Conservation (phyloP, 2,888 invertebrate species). For the Agriopis leucophaearia region DNA sequence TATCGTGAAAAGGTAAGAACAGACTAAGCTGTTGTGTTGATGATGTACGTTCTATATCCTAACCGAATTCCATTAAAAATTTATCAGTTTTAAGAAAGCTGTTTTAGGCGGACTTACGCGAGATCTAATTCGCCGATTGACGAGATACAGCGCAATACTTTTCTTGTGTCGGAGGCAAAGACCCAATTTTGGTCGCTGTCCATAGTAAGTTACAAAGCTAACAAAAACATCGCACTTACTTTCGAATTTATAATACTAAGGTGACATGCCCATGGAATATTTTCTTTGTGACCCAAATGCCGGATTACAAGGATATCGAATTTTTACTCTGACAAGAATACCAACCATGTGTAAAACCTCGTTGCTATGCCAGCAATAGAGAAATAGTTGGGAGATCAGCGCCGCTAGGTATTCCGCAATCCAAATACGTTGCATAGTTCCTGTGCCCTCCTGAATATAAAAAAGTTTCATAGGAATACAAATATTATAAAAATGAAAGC, state of each 20-base stretch:
- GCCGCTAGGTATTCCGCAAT: slow-evolving; percentile 77
- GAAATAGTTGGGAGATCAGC: slow-evolving; percentile 75
- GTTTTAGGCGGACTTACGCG: too few relatives aligned
- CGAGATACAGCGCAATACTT: too few relatives aligned
- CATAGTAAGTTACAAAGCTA: too few relatives aligned
- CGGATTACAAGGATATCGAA: background rate
- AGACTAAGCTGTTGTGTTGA: too few relatives aligned
- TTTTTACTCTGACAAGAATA: slow-evolving; percentile 27
- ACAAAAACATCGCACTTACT: background rate
- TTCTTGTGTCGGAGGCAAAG: too few relatives aligned
- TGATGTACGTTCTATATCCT: too few relatives aligned
- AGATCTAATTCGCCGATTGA: too few relatives aligned
- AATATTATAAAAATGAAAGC: too few relatives aligned
- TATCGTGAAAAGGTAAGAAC: too few relatives aligned
- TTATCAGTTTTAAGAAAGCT: too few relatives aligned
- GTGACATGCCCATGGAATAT: background rate
- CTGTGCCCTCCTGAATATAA: slow-evolving; percentile 64
- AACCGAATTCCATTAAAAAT: too few relatives aligned
- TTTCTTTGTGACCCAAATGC: background rate
- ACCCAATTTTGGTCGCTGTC: too few relatives aligned
- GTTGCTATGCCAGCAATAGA: slow-evolving; percentile 83
- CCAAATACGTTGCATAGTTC: slow-evolving; percentile 71
- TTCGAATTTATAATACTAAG: background rate
- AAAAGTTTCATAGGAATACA: slow-evolving; percentile 1
- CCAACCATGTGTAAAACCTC: slow-evolving; percentile 71